phyloP scores from a whole-genome alignment of 2,113 vertebrate species.

The Crocuta crocuta region DNA sequence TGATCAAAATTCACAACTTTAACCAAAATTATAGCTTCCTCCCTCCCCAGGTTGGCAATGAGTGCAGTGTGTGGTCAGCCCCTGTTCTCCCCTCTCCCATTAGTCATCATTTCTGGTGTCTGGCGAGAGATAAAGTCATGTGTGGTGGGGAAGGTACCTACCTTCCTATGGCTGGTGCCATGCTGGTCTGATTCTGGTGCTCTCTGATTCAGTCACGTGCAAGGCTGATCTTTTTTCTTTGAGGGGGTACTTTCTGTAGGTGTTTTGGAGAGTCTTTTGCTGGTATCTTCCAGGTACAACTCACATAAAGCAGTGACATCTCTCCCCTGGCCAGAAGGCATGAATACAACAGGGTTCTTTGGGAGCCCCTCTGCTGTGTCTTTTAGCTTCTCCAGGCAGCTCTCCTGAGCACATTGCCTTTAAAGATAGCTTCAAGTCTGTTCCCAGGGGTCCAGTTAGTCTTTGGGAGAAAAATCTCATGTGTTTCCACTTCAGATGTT shows the following conservation, averaged over 20 bases:
- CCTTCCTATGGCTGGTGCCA: background rate
- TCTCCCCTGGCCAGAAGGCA: background rate
- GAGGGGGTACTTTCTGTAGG: background rate
- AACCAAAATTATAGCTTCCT: background rate
- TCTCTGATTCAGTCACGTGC: background rate
- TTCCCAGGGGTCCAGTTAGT: background rate
- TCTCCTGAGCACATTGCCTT: background rate
- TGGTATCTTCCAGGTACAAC: background rate
- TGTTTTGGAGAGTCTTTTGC: background rate
- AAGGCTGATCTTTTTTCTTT: background rate
- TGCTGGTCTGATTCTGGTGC: background rate
- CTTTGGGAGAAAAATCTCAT: background rate
- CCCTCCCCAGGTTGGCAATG: background rate
- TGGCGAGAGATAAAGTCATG: background rate
- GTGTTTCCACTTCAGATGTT: background rate
- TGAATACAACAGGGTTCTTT: background rate
- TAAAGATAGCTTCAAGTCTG: background rate
- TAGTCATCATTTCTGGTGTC: background rate
- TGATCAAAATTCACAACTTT: background rate
- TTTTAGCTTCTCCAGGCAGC: background rate
- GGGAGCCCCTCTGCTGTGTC: background rate
- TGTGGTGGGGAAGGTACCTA: no score
- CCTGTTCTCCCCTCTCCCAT: background rate
- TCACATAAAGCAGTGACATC: background rate
- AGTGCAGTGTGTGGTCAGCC: background rate